Conservation (phyloP, 1,140 invertebrate species). For the Thrips palmi region DNA sequence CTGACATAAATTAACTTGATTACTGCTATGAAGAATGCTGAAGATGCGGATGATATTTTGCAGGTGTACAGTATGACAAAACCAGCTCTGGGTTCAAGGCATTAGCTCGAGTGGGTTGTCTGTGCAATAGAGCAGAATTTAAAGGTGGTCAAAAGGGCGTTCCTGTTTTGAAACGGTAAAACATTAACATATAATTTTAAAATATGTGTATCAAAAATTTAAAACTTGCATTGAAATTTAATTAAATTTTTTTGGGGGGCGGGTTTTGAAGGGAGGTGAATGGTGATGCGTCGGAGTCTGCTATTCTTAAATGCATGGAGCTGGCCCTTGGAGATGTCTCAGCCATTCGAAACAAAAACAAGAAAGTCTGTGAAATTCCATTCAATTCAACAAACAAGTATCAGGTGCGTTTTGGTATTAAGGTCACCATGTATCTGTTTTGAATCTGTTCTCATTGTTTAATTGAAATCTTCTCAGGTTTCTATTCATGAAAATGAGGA, state of each 20-base stretch:
- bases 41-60: background rate
- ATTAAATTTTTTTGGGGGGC: background rate
- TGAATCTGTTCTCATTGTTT: too few species aligned
- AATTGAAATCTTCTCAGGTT: too few species aligned
- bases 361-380: constrained; percentile 55
- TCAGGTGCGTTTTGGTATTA: too few species aligned
- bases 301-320: constrained; percentile 63
- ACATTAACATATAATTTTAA: constrained; percentile 19
- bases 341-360: constrained; percentile 38
- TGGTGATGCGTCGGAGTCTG: constrained; percentile 63
- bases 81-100: constrained; percentile 35
- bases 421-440: too few species aligned
- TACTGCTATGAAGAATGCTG: too few species aligned
- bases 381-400: constrained; percentile 67
- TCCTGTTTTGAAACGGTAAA: constrained; percentile 38
- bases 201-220: too few species aligned
- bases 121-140: constrained; percentile 70
- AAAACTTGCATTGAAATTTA: too few species aligned
- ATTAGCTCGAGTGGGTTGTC: constrained; percentile 40
- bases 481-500: constrained; percentile 45
- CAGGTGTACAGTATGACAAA: constrained; percentile 30
- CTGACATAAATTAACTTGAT: background rate
- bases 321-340: constrained; percentile 42
- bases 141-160: constrained; percentile 37
- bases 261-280: constrained; percentile 42